Evolutionary conservation across 2,113 vertebrate species (phyloP).

Genomic region (Eptesicus fuscus): DNA sequence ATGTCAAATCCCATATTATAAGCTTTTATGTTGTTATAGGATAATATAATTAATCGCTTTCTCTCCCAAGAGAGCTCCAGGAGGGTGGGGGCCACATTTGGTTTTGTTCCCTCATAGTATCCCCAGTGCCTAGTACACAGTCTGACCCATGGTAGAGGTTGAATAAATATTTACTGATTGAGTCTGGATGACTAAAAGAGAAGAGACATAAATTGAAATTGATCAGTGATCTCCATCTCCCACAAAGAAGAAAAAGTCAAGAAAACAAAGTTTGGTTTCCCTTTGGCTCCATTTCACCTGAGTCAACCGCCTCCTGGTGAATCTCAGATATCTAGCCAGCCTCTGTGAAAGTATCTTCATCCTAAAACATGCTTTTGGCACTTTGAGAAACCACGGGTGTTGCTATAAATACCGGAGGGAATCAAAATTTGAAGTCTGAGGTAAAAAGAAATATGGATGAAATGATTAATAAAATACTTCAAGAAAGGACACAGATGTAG

Average conservation of each 20-base stretch:
- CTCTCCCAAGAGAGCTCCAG: not conserved
- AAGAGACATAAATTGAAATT: not conserved
- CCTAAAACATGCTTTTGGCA: conserved; percentile 15
- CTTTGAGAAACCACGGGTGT: conserved; percentile 50
- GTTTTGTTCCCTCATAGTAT: not conserved
- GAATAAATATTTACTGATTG: not conserved
- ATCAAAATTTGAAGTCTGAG: conserved; percentile 57
- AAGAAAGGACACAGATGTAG: conserved; percentile 42
- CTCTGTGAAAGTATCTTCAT: conserved; percentile 3
- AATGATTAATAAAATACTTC: conserved; percentile 65
- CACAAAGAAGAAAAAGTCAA: not conserved
- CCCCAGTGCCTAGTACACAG: not conserved
- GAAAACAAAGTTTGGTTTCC: conserved; percentile 30
- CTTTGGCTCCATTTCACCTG: conserved; percentile 42
- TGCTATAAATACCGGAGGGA: conserved; percentile 63
- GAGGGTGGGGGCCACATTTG: not conserved
- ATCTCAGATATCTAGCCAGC: not conserved
- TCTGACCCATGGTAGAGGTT: not conserved
- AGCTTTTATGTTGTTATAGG: not conserved
- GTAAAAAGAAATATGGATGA: conserved; percentile 56
- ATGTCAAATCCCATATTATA: not conserved
- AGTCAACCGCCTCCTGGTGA: conserved; percentile 26
- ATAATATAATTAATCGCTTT: not conserved
- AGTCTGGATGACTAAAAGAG: not conserved
- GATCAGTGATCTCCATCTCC: not conserved